Evolutionary conservation across 2,797 vertebrate genomes (phyloP).

Genomic region (Pseudomugil gertrudae): DNA sequence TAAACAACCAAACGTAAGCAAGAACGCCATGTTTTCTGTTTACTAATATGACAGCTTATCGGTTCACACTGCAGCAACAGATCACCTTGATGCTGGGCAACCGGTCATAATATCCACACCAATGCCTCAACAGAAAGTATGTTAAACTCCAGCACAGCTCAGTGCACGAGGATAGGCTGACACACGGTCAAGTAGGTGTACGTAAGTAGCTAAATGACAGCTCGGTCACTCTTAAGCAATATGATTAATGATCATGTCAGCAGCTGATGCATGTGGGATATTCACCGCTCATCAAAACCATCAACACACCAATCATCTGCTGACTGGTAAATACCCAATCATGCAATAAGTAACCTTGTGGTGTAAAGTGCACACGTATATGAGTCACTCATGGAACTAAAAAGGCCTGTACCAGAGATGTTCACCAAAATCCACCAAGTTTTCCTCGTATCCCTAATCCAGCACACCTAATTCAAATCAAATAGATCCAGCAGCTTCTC

Average conservation of each 20-base stretch:
- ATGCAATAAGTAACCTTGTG: slow-evolving; percentile 29
- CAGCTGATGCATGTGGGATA: slow-evolving; percentile 26
- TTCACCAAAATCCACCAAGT: no score
- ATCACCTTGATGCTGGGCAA: slow-evolving; percentile 17
- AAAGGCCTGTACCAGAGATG: slow-evolving; percentile 6
- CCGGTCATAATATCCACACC: not conserved
- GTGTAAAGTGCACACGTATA: slow-evolving; percentile 15
- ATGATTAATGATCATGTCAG: slow-evolving; percentile 29
- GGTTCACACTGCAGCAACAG: slow-evolving; percentile 6
- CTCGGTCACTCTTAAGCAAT: slow-evolving; percentile 13
- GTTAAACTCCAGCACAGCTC: not conserved
- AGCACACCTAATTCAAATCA: no score
- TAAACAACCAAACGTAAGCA: slow-evolving; percentile 23
- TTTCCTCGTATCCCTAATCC: no score
- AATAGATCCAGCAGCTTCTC: no score
- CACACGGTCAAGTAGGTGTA: not conserved
- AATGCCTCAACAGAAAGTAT: not conserved
- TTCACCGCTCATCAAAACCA: slow-evolving; percentile 31
- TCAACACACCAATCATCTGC: slow-evolving; percentile 51
- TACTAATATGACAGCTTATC: slow-evolving; percentile 45
- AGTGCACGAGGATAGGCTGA: not conserved
- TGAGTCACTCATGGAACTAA: slow-evolving; percentile 32
- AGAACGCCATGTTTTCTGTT: slow-evolving; percentile 34
- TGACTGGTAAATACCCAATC: slow-evolving; percentile 34
- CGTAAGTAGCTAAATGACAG: not conserved